Conservation (phyloP, 2,797 vertebrate species). For the Phaenicophaeus curvirostris region DNA sequence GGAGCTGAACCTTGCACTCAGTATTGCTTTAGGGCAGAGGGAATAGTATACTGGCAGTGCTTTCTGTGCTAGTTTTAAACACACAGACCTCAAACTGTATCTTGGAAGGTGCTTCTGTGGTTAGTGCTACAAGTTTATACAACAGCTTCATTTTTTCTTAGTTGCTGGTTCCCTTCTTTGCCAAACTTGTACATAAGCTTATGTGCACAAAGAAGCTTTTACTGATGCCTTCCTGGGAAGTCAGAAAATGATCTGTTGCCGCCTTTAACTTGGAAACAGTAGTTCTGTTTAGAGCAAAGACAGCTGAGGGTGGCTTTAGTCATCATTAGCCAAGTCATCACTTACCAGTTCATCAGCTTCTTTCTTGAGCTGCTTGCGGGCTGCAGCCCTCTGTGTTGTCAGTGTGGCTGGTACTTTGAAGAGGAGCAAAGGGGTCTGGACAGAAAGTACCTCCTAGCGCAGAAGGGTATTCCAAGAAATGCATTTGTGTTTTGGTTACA, state of each 20-base stretch:
- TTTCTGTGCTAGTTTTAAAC: not conserved
- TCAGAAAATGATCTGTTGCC: not conserved
- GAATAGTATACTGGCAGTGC: not conserved
- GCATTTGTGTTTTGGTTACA: not conserved
- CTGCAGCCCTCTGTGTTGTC: not conserved
- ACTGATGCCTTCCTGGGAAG: constrained; percentile 9
- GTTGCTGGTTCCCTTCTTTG: not conserved
- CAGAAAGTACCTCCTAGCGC: not conserved
- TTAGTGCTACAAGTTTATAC: not conserved
- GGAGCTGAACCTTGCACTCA: not conserved
- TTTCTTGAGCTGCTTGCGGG: not conserved
- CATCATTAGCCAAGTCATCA: not conserved
- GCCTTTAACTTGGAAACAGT: not conserved
- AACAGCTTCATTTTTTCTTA: constrained; percentile 4
- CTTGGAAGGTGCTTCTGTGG: constrained; percentile 15
- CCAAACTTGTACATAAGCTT: not conserved
- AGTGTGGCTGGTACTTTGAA: not conserved
- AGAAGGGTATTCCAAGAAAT: not conserved
- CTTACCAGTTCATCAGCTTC: constrained; percentile 24
- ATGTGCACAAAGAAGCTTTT: constrained; percentile 38
- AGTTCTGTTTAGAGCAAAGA: constrained; percentile 9
- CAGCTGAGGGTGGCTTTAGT: constrained; percentile 19
- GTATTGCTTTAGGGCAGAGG: not conserved
- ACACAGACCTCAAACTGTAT: constrained; percentile 12
- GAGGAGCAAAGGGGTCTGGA: not conserved